Conservation (phyloP, 2,888 invertebrate species). For the Neuroscelio doddi region DNA sequence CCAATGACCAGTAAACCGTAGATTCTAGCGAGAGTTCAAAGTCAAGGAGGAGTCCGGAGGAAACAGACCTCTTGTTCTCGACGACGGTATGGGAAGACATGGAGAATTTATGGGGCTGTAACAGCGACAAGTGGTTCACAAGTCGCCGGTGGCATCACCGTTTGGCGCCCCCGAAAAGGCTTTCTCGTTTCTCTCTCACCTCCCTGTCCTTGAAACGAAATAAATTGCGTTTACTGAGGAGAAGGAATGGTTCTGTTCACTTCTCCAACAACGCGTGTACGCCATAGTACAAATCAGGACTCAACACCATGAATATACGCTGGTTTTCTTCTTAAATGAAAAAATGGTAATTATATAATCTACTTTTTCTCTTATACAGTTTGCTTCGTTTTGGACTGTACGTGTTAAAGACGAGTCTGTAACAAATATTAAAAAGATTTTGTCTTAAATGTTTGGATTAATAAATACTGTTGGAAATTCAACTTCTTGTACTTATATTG, state of each 20-base stretch:
- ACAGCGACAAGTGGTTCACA: slow-evolving; percentile 78
- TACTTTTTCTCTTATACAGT: too few species aligned
- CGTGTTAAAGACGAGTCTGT: too few species aligned
- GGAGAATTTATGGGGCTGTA: slow-evolving; percentile 77
- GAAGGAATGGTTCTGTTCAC: slow-evolving; percentile 44
- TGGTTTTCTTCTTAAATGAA: slow-evolving; percentile 30
- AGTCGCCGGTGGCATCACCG: slow-evolving; percentile 77
- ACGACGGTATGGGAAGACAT: slow-evolving; percentile 55
- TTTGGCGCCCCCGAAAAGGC: slow-evolving; percentile 73
- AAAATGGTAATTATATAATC: slow-evolving; percentile 42
- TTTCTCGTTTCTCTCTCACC: slow-evolving; percentile 62
- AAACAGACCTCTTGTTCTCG: slow-evolving; percentile 43
- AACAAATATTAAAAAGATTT: too few species aligned
- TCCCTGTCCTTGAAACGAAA: slow-evolving; percentile 64
- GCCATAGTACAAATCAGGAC: slow-evolving; percentile 23
- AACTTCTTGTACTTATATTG: too few species aligned
- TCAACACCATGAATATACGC: slow-evolving; percentile 19
- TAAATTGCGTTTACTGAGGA: slow-evolving; percentile 67
- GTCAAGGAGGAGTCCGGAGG: slow-evolving; percentile 54
- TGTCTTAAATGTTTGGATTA: too few species aligned
- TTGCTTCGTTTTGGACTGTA: too few species aligned
- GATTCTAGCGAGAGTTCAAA: slow-evolving; percentile 15
- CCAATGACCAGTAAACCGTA: slow-evolving; percentile 5
- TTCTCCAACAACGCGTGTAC: slow-evolving; percentile 40
- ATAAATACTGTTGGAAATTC: too few species aligned